Conservation (phyloP, 1,140 invertebrate species). For the Drosophila rufa region DNA sequence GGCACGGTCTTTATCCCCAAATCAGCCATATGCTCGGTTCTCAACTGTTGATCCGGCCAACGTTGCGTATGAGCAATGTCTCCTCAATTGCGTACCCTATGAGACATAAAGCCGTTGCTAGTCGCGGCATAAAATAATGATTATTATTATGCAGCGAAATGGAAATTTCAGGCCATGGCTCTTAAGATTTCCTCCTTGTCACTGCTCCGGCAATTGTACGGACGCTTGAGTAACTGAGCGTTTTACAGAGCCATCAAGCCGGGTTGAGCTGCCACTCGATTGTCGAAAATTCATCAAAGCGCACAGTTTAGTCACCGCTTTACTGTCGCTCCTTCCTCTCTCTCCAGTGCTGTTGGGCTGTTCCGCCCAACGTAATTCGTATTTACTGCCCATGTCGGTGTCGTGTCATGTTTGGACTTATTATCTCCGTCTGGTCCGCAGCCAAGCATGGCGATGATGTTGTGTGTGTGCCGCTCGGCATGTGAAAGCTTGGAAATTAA, state of each 20-base stretch:
- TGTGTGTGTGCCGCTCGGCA: slow-evolving; percentile 5
- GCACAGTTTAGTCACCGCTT: slow-evolving; percentile 32
- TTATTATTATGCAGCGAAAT: slow-evolving; percentile 35
- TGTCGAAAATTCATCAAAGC: slow-evolving; percentile 41
- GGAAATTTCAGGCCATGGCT: slow-evolving; percentile 21
- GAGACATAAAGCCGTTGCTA: slow-evolving; percentile 25
- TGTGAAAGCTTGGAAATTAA: slow-evolving; percentile 52
- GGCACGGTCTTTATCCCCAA: slow-evolving; percentile 31
- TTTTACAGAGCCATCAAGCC: slow-evolving; percentile 19
- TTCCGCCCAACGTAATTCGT: slow-evolving; percentile 44
- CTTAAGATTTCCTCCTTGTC: slow-evolving; percentile 40
- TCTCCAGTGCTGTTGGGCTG: neutral
- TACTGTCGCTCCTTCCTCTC: slow-evolving; percentile 25
- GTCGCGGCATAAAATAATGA: slow-evolving; percentile 22
- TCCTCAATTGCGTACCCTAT: slow-evolving; percentile 37
- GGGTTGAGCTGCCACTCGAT: slow-evolving; percentile 4
- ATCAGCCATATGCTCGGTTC: slow-evolving; percentile 42
- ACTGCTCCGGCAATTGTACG: slow-evolving; percentile 10
- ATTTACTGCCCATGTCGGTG: slow-evolving; percentile 62
- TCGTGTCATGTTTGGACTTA: slow-evolving; percentile 48
- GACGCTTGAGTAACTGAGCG: slow-evolving; percentile 16
- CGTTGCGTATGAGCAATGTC: slow-evolving; percentile 60
- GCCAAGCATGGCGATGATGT: slow-evolving; percentile 38
- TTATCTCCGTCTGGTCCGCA: slow-evolving; percentile 49
- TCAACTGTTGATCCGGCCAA: slow-evolving; percentile 45